A percentile compares a stretch with the other conserved stretches of the same genome.
phyloP scores from a whole-genome alignment of 2,113 vertebrate genomes.

The Limanda limanda region DNA sequence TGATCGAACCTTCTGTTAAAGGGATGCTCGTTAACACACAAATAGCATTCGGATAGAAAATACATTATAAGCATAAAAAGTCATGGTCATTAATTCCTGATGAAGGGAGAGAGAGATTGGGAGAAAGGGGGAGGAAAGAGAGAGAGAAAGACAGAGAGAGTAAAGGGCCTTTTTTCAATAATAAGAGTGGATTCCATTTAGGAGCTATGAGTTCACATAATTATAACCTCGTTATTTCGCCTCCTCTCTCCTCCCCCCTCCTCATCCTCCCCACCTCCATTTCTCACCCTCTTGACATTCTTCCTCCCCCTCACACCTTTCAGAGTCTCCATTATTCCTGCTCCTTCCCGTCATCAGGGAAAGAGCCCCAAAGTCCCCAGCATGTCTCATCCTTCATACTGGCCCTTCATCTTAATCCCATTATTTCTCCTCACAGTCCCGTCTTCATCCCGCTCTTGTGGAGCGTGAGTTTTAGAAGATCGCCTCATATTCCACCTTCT shows the following conservation, averaged over 20 bases:
- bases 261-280: conserved; percentile 54
- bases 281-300: conserved; percentile 61
- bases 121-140: conserved; percentile 35
- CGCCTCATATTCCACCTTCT: conserved; percentile 27
- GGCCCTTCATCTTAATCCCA: conserved; percentile 64
- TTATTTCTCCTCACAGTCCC: conserved; percentile 45
- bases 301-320: conserved; percentile 69
- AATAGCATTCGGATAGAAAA: conserved; percentile 84
- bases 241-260: conserved; percentile 45
- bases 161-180: conserved; percentile 76
- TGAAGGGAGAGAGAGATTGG: conserved; percentile 64
- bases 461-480: conserved; percentile 49
- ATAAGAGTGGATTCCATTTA: conserved; percentile 79
- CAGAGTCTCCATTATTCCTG: conserved; percentile 60
- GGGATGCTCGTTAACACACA: conserved; percentile 84
- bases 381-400: conserved; percentile 56
- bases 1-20: conserved; percentile 83
- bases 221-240: conserved; percentile 72
- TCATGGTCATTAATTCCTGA: conserved; percentile 85
- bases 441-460: conserved; percentile 36
- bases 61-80: conserved; percentile 83
- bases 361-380: conserved; percentile 60
- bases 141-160: conserved; percentile 39
- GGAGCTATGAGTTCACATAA: conserved; percentile 74
- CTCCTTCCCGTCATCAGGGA: conserved; percentile 48